Evolutionary conservation across 2,797 vertebrate species (phyloP).

Genomic region (Rachycentron canadum): DNA sequence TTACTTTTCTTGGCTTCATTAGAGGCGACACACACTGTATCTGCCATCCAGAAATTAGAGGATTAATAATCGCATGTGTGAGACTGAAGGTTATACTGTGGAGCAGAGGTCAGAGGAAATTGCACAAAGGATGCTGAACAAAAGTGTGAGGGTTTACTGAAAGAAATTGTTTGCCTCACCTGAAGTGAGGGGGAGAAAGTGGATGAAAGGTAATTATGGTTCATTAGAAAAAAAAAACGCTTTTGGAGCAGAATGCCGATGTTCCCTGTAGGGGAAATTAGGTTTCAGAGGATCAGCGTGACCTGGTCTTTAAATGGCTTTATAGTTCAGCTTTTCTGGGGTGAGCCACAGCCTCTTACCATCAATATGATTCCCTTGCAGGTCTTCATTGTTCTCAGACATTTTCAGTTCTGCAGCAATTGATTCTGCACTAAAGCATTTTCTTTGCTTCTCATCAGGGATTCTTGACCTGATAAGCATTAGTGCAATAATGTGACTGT

Average conservation of each 20-base stretch:
- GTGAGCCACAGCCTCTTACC: conserved; percentile 1
- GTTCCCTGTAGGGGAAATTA: conserved; percentile 58
- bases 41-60: conserved; percentile 23
- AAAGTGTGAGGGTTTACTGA: conserved; percentile 48
- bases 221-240: conserved; percentile 73
- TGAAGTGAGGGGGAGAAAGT: conserved; percentile 57
- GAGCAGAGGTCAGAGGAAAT: conserved; percentile 69
- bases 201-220: conserved; percentile 71
- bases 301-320: conserved; percentile 58
- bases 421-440: conserved; percentile 32
- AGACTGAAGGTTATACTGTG: conserved; percentile 59
- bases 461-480: conserved; percentile 25
- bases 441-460: conserved; percentile 42
- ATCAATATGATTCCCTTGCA: conserved; percentile 1
- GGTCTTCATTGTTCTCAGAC: conserved; percentile 17
- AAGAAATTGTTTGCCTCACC: conserved; percentile 55
- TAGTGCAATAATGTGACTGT: conserved; percentile 18
- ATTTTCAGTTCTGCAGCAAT: conserved; percentile 33
- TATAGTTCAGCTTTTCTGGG: conserved; percentile 34
- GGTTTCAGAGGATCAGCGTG: conserved; percentile 57
- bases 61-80: conserved; percentile 53
- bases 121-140: conserved; percentile 49
- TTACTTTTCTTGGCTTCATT: conserved; percentile 10
- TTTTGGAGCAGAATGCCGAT: conserved; percentile 67
- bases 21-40: conserved; percentile 8